These are phyloP conservation scores for Globia sparganii DNA, from an alignment of 2,888 invertebrate genomes.

Conservation along the genomic window DNA sequence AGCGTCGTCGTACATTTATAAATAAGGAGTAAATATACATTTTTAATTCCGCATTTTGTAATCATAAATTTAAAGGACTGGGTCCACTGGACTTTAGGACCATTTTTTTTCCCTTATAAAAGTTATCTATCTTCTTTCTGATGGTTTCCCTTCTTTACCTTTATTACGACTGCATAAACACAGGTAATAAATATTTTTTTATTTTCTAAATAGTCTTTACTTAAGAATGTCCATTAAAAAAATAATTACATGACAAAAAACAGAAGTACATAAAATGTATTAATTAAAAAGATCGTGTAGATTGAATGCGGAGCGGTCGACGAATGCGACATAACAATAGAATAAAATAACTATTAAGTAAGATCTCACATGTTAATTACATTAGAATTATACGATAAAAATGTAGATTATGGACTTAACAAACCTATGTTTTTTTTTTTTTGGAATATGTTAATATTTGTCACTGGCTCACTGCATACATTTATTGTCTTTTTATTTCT, in stretches of 20 bases:
- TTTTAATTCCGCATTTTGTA: not conserved
- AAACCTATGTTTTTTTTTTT: not conserved
- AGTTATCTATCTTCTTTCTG: not conserved
- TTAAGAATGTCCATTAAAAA: slow-evolving; percentile 29
- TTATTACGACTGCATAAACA: not conserved
- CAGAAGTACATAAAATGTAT: slow-evolving; percentile 49
- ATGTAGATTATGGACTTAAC: slow-evolving; percentile 41
- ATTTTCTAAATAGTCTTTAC: not conserved
- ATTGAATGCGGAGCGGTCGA: slow-evolving; percentile 42
- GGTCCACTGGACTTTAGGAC: not conserved
- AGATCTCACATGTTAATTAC: slow-evolving; percentile 45
- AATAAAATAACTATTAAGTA: slow-evolving; percentile 34
- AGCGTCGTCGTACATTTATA: too few relatives aligned
- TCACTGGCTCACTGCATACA: too few relatives aligned
- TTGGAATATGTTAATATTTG: slow-evolving; percentile 1
- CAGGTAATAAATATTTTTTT: not conserved
- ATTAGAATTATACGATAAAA: slow-evolving; percentile 42
- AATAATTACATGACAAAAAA: slow-evolving; percentile 24
- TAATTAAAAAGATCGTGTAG: slow-evolving; percentile 47
- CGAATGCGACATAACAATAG: slow-evolving; percentile 38
- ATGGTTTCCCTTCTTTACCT: not conserved
- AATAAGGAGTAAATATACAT: not conserved
- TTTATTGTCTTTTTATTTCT: not conserved
- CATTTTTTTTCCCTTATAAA: not conserved
- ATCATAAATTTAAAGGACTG: not conserved